Evolutionary conservation across 2,113 vertebrate species (phyloP).

Genomic region (Ictalurus punctatus): DNA sequence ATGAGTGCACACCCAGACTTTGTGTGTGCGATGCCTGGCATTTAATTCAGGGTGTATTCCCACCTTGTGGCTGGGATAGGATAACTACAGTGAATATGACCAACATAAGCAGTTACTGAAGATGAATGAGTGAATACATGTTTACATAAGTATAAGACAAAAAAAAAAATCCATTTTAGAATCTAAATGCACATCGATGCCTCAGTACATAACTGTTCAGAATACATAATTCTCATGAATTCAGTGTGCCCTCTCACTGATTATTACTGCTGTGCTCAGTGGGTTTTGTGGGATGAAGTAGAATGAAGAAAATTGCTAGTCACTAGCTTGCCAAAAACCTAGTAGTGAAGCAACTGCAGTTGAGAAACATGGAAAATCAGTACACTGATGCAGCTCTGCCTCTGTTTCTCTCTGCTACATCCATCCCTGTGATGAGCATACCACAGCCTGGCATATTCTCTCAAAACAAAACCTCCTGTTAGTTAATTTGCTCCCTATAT

Average conservation of each 20-base stretch:
- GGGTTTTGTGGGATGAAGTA: conserved; percentile 55
- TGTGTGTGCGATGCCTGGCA: neutral
- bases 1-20: neutral
- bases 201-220: neutral
- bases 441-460: neutral
- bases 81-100: neutral
- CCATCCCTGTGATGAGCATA: neutral
- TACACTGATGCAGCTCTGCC: neutral
- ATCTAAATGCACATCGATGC: neutral
- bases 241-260: conserved; percentile 38
- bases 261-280: conserved; percentile 37
- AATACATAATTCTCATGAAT: neutral
- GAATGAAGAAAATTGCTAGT: conserved; percentile 49
- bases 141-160: neutral
- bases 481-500: neutral
- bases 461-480: conserved; percentile 25
- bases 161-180: neutral
- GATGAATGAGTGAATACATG: neutral
- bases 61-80: neutral
- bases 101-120: neutral
- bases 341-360: conserved; percentile 31
- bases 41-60: neutral
- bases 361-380: conserved; percentile 16
- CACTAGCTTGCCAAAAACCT: conserved; percentile 46
- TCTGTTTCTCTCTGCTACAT: conserved; percentile 19